Conservation (phyloP, 92 coral and sea anemone genomes). For the Galaxea fascicularis region DNA sequence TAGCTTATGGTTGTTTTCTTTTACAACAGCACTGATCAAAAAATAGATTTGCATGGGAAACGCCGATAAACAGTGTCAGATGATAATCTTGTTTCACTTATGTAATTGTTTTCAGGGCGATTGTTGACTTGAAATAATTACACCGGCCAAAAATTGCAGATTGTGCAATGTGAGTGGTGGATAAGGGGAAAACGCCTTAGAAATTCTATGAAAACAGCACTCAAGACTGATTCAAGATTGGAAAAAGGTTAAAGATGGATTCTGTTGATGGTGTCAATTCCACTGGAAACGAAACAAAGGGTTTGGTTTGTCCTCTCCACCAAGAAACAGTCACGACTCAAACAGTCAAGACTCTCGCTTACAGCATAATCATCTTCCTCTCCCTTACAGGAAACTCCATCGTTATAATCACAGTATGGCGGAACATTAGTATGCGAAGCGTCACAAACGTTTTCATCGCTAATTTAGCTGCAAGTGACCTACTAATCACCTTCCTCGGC, state of each 20-base stretch:
- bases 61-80: not conserved
- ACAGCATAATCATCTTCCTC: conserved; percentile 59
- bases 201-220: not conserved
- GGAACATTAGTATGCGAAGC: conserved; percentile 76
- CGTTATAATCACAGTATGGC: conserved; percentile 77
- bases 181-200: not conserved
- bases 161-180: not conserved
- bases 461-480: conserved; percentile 86
- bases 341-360: conserved; percentile 69
- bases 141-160: not conserved
- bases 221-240: not conserved
- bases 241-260: not conserved
- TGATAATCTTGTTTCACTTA: not conserved
- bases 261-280: conserved; percentile 7
- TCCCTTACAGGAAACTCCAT: conserved; percentile 83
- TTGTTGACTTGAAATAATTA: not conserved
- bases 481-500: conserved; percentile 73
- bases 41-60: conserved; percentile 4
- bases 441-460: conserved; percentile 86
- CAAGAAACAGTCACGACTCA: conserved; percentile 68
- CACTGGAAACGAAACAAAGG: conserved; percentile 25
- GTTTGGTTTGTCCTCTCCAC: conserved; percentile 47
- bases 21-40: not conserved
- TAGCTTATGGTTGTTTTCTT: not conserved
- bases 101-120: not conserved